Base-by-base conservation (phyloP, 2,888 invertebrate genomes). In the Druceiella hillmani region DNA sequence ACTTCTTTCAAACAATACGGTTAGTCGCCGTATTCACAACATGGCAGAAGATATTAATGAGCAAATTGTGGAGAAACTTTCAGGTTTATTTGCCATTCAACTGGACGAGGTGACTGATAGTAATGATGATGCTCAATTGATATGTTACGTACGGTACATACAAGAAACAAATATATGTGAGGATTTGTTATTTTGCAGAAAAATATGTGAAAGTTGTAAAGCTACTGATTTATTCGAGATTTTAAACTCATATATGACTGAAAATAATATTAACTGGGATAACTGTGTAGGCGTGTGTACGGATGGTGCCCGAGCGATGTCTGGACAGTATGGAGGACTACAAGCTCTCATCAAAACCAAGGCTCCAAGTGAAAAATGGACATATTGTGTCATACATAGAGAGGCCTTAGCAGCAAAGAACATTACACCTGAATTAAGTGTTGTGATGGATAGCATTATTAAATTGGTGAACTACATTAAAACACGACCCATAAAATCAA, bases 251-350 rank as follows among this genome's bases (percentile, higher is more conserved):
- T 53, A 40, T 35, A 44, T 51, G 14, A 36, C 24, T 33, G 40
- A 47, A 41, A 47, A 50, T 40, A 17, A 43, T 37, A 41, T 52
- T 26, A 34, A 43, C 33, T 53, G 50, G 45, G 42, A 37, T 17
- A 47, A 47, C 32, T 49, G 49, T 43, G 46, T 52, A 10, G 46
- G 45, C 38, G 44, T 52, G 22, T 52, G 46, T 42, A 51, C 49
- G 24, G 51, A 51, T 48, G 49, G 50, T 38, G 44, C 45, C 12
- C 42, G 38, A 43, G 43, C 43, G 33, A 51, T 49, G 45, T 37
- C 42, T 37, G 46, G 45, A 33, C 13, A n/a, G 25, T 39, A 42
- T 31, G 27, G 35, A 11, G 17, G n/a, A n/a, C n/a, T n/a, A n/a
- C 27, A 17, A 38, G 33, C 14, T 28, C 36, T 30, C n/a, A 38